phyloP scores from a whole-genome alignment of 92 coral and sea anemone species.

The Chrysogorgia sp. region DNA sequence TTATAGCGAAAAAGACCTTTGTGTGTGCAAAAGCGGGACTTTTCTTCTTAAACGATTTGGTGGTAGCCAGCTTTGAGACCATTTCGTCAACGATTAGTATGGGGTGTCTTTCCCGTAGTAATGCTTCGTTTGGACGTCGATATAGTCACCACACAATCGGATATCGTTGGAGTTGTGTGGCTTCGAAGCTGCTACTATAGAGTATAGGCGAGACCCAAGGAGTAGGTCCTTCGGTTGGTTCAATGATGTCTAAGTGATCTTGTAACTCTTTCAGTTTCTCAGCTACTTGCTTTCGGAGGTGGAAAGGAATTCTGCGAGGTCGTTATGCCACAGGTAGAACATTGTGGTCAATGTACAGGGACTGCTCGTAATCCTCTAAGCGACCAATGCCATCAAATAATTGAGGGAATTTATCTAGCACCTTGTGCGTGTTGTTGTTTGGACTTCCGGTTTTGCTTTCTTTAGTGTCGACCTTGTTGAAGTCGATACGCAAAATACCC shows the following conservation, averaged over 20 bases:
- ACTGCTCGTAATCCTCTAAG: too few relatives aligned
- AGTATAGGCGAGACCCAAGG: neutral
- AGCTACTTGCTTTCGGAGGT: slow-evolving; percentile 3
- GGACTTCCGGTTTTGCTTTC: too few relatives aligned
- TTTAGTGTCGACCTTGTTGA: too few relatives aligned
- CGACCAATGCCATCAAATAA: too few relatives aligned
- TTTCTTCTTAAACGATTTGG: neutral
- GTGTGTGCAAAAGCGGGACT: neutral
- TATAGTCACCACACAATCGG: neutral
- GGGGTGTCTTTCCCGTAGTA: slow-evolving; percentile 15
- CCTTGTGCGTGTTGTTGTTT: too few relatives aligned
- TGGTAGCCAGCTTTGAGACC: neutral
- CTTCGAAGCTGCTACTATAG: neutral
- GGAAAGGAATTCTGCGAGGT: slow-evolving; percentile 9
- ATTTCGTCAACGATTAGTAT: slow-evolving; percentile 1
- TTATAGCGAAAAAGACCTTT: slow-evolving; percentile 2
- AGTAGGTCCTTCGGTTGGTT: neutral
- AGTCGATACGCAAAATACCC: too few relatives aligned
- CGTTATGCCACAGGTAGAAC: slow-evolving; percentile 6
- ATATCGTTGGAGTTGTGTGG: neutral
- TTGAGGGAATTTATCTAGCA: too few relatives aligned
- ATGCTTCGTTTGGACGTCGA: neutral
- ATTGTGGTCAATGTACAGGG: neutral
- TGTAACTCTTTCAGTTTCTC: neutral
- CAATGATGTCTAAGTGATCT: slow-evolving; percentile 13